These are phyloP conservation scores for Pelecanus crispus DNA, from an alignment of 2,113 vertebrate genomes.

Conservation along the genomic window DNA sequence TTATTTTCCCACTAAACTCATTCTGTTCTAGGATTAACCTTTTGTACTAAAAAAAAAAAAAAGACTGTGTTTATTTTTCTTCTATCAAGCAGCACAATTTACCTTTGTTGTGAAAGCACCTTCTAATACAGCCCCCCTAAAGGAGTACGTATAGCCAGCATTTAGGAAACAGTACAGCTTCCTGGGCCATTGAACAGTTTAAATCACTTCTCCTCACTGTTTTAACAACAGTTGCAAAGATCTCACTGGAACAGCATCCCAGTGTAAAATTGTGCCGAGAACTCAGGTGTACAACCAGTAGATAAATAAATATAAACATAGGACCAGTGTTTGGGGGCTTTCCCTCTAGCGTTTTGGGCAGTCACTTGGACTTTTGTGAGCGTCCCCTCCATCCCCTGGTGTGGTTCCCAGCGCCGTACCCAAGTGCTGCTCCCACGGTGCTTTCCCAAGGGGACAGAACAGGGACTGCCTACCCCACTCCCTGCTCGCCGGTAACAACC, in stretches of 20 bases:
- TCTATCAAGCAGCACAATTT: neutral
- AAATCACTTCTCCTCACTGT: neutral
- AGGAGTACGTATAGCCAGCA: rapidly evolving
- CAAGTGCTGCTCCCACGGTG: neutral
- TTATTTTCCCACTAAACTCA: neutral
- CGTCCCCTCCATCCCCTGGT: neutral
- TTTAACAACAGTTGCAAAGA: neutral
- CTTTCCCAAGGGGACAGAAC: too few relatives aligned
- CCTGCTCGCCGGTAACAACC: neutral
- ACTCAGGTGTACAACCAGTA: neutral
- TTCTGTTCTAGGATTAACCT: neutral
- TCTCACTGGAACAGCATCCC: neutral
- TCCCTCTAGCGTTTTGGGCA: neutral
- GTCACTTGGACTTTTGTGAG: neutral
- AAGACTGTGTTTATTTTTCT: neutral
- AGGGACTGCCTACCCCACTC: neutral
- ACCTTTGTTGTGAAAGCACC: neutral
- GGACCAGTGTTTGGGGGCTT: rapidly evolving
- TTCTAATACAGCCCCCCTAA: neutral
- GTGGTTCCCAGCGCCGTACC: neutral
- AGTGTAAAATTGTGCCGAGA: neutral
- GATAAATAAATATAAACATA: neutral
- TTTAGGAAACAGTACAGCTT: neutral
- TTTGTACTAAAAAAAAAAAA: neutral
- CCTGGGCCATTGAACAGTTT: neutral